Conservation (phyloP, 2,113 vertebrate species). For the Suricata suricatta region DNA sequence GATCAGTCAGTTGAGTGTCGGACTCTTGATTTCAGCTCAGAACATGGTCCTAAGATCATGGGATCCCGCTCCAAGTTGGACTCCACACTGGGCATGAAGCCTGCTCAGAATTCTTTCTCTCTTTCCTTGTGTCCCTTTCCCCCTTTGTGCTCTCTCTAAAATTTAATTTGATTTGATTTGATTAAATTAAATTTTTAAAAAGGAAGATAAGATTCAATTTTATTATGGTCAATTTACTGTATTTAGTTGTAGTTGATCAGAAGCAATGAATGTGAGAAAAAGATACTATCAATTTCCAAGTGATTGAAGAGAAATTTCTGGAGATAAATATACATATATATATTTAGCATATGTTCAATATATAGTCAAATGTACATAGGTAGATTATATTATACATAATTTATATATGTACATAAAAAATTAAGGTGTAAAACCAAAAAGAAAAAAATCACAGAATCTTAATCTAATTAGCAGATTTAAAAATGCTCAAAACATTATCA, state of each 20-base stretch:
- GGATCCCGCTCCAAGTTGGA: too few species aligned
- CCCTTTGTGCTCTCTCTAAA: too few species aligned
- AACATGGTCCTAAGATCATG: too few species aligned
- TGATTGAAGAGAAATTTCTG: background rate
- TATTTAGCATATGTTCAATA: background rate
- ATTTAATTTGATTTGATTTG: too few species aligned
- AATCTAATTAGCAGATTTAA: background rate
- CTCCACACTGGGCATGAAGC: too few species aligned
- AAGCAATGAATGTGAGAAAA: background rate
- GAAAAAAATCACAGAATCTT: background rate
- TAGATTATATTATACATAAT: background rate
- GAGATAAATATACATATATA: background rate
- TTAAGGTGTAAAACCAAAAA: background rate
- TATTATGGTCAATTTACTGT: background rate
- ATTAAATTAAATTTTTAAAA: background rate
- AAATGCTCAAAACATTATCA: background rate
- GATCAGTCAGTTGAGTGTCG: too few species aligned
- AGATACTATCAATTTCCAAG: background rate
- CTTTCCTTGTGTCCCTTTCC: too few species aligned
- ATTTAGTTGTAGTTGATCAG: background rate
- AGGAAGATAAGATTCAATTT: conserved; percentile 25
- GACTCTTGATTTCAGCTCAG: too few species aligned
- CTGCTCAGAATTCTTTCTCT: too few species aligned
- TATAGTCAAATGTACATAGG: background rate
- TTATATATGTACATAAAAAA: background rate